Conservation (phyloP, 2,797 vertebrate genomes). For the Coluber constrictor region DNA sequence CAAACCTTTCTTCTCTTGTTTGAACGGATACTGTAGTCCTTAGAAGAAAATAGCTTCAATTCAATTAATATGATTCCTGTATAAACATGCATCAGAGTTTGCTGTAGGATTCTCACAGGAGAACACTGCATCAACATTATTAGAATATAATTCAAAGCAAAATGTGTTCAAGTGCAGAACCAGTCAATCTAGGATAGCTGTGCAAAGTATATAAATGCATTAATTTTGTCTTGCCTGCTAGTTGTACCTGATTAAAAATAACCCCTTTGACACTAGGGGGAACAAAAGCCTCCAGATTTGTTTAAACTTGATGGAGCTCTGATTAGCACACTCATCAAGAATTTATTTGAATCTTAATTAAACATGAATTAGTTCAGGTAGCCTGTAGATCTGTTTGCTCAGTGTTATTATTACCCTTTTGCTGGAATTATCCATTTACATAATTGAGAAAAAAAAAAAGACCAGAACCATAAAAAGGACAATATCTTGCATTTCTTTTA, state of each 20-base stretch:
- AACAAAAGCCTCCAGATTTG: not conserved
- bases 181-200: not conserved
- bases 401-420: not conserved
- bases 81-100: not conserved
- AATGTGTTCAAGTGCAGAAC: not conserved
- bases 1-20: not conserved
- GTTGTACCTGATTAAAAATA: not conserved
- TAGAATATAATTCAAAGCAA: not conserved
- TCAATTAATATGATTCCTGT: not conserved
- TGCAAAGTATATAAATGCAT: not conserved
- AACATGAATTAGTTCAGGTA: conserved; percentile 27
- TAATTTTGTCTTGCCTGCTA: not conserved
- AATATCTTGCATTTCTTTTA: conserved; percentile 34
- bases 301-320: not conserved
- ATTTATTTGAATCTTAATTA: conserved; percentile 24
- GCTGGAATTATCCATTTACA: not conserved
- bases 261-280: not conserved
- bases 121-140: not conserved
- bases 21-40: not conserved
- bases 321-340: not conserved
- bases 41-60: not conserved
- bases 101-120: not conserved
- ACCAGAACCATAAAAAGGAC: conserved; percentile 29
- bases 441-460: conserved; percentile 27
- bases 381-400: conserved; percentile 24